Percentiles rank a stretch among this genome's conserved stretches.
Evolutionary conservation across 2,113 vertebrate species (phyloP).

Genomic region (Pardalotus punctatus): DNA sequence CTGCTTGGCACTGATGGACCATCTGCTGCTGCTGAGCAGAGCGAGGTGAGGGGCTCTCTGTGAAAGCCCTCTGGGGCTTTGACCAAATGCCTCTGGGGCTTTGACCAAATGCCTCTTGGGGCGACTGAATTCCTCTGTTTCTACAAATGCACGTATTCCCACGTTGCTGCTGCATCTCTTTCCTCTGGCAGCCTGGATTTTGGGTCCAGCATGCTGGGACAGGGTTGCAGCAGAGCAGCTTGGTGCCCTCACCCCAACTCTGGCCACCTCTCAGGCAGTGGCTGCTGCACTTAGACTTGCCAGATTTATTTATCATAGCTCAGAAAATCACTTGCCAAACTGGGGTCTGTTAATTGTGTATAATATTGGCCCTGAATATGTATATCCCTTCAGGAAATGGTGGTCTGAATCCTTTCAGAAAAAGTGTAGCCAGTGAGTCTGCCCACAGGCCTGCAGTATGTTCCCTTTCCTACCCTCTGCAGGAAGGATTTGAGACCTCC

Average conservation of each 20-base stretch:
- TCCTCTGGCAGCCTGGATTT: not conserved
- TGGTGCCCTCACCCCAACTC: not conserved
- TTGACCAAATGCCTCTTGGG: not conserved
- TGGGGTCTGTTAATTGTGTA: not conserved
- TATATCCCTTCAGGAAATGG: not conserved
- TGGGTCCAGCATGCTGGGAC: fast-evolving
- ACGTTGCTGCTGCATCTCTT: not conserved
- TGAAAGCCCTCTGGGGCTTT: fast-evolving
- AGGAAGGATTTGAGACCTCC: constrained; percentile 5
- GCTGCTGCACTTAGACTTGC: not conserved
- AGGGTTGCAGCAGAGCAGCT: not conserved
- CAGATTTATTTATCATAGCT: not conserved
- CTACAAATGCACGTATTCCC: fast-evolving
- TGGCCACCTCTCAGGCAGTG: fast-evolving
- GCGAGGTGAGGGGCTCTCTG: fast-evolving
- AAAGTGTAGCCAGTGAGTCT: not conserved
- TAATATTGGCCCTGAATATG: not conserved
- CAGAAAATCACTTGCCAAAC: not conserved
- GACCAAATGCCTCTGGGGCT: not conserved
- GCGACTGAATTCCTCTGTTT: not conserved
- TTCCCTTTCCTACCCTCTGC: not conserved
- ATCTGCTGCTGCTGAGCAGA: not conserved
- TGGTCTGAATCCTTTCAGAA: not conserved
- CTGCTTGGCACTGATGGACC: not conserved
- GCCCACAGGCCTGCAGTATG: not conserved